Evolutionary conservation across 2,888 invertebrate genomes (phyloP), one percentile per base, ranked within the genome.

Genomic region (Carabus problematicus): DNA sequence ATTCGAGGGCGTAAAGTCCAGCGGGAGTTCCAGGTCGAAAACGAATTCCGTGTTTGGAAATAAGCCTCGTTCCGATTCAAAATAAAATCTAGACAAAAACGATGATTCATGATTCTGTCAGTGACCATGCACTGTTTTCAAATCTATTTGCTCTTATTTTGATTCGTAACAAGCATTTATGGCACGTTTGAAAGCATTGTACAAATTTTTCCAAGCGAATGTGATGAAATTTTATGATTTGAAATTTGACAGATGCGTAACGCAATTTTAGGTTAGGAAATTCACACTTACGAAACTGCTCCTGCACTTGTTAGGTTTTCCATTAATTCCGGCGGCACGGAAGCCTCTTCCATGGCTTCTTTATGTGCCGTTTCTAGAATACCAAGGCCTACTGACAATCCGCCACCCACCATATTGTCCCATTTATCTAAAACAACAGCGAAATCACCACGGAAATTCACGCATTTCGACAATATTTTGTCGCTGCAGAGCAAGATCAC

Each of bases 401-500:
- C 97, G 63, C 97, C 97, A 73, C 95, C 94, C 45, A 95, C 96
- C 90, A 97, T 95, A 79, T 95, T 96, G 81, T 97, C 97, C 91
- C 95, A 93, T 83, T 93, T 94, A 47, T 90, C 88, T 88, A 73
- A 58, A 29, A 29, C 29, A 29, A 29, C 6, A 6, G 6, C 2
- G 2, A 45, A n/a, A 45, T 6, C 45, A 11, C 42, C 49, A 12
- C 12, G 49, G 16, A 56, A 12, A 49, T 16, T 9, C 49, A 49
- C 49, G 12, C 2, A 2, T n/a, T 16, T n/a, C n/a, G n/a, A n/a
- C n/a, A n/a, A n/a, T n/a, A n/a, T n/a, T n/a, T n/a, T n/a, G n/a
- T n/a, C n/a, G n/a, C n/a, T n/a, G n/a, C n/a, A n/a, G n/a, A n/a
- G n/a, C n/a, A n/a, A n/a, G n/a, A n/a, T n/a, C n/a, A n/a, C n/a